Base-by-base conservation (phyloP, 2,888 invertebrate genomes). In the Patella ulyssiponensis region DNA sequence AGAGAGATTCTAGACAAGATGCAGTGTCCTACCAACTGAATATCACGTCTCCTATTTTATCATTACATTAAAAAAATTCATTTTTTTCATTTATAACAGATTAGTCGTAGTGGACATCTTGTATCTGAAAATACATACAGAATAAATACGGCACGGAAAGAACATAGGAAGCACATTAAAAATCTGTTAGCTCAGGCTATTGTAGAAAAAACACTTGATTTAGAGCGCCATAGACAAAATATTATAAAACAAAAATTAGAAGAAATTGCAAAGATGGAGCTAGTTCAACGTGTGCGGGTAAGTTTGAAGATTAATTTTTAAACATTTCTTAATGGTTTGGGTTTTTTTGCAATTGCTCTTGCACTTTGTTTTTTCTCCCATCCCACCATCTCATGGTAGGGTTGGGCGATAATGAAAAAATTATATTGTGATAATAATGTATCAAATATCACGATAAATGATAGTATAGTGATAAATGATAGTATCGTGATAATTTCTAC, bases 121-220 rank as follows among this genome's bases (percentile, higher is more conserved):
- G 82, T 92, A 11, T 86, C 90, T 0, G 91, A 92, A 80, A 85
- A 87, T 51, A 89, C 89, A 70, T 91, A 89, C 79, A 83, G 91
- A 11, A 79, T 90, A 12, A 90, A 89, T 78, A 90, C 90, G 88
- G 89, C 90, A 3, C 82, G 89, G 14, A 88, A 88, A 64, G 91
- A 91, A 78, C 91, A 91, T 81, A 88, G 90, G 80, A 87, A 88
- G 73, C 89, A 90, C 74, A 91, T 92, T n/a, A 89, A 90, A 74
- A 89, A 91, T 69, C 85, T 91, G 73, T 84, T 92, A n/a, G 91
- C 91, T 7, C 91, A 91, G 82, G 91, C 91, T 23, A 91, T 92
- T 23, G 91, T 91, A 15, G 88, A 91, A 82, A 92, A 91, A 79
- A 90, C 91, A 0, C 85, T 91, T n/a, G 91, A 91, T 79, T 82